Evolutionary conservation across 2,797 vertebrate species (phyloP), one percentile per base, ranked within the genome.

Genomic region (Tenualosa ilisha): DNA sequence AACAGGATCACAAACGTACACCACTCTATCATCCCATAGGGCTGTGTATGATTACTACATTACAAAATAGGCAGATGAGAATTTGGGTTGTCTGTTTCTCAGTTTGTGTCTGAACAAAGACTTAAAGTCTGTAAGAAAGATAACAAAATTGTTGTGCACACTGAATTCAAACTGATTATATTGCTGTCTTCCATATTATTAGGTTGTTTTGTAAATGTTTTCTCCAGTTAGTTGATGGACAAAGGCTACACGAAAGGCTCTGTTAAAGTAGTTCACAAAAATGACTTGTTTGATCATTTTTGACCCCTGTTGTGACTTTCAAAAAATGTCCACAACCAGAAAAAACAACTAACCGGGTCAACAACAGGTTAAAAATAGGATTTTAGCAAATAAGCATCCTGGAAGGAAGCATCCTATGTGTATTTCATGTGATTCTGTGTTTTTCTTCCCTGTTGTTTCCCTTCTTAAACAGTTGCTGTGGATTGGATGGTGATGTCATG

Each of bases 21-120:
- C 26, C 26, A 37, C 65, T 72, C 3, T 31, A 72, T 72, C 65
- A 72, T 72, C 65, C 59, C n/a, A 3, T 17, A 6, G 26, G 31
- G 65, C 31, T 72, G 65, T 72, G 65, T 72, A 72, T 72, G 26
- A 72, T 72, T 72, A 72, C 65, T 72, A 26, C 65, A 72, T 72
- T 37, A 72, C 65, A 37, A 37, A 72, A 37, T 6, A 40, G 65
- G 26, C 3, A 63, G 59, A 63, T 63, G 59, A 11, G 59, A 59
- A 20, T 63, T 7, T 8, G 6, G 59, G 6, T 63, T 63, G 59
- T 63, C 59, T 63, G 8, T 63, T 63, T 63, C 59, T 63, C 59
- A 24, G 59, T 63, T n/a, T 24, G 22, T 24, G n/a, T 63, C 59
- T 63, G 22, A 7, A 11, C 59, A 63, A 63, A 63, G 6, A 24